These are phyloP conservation scores for Nautilus pompilius DNA, from an alignment of 1,140 invertebrate species.

Conservation along the genomic window DNA sequence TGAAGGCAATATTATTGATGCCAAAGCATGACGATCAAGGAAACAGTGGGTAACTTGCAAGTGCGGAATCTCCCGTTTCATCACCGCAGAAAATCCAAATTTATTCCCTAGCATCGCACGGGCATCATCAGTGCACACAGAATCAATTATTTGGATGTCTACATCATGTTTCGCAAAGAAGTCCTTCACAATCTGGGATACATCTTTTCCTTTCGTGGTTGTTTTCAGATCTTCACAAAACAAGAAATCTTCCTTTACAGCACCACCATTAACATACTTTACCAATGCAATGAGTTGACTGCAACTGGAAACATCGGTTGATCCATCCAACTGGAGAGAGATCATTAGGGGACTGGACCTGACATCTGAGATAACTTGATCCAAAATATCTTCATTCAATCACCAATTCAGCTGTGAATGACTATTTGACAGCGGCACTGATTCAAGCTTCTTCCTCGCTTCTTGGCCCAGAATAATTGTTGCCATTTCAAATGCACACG, in stretches of 20 bases:
- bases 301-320: background rate
- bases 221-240: background rate
- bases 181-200: background rate
- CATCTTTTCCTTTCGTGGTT: background rate
- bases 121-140: background rate
- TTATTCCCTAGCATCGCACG: background rate
- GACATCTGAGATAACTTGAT: conserved; percentile 2
- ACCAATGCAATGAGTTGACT: conserved; percentile 3
- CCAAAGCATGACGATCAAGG: background rate
- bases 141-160: background rate
- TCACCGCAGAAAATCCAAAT: background rate
- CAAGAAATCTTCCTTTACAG: background rate
- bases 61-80: background rate
- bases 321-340: background rate
- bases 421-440: background rate
- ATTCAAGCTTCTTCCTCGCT: background rate
- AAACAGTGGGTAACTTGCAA: background rate
- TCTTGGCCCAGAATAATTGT: background rate
- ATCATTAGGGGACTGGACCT: background rate
- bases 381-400: background rate
- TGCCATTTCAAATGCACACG: conserved; percentile 3
- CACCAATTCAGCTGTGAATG: background rate
- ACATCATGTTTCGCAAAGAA: background rate
- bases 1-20: background rate
- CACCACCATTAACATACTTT: background rate